A percentile compares a stretch with the other conserved stretches of the same genome.
These are phyloP conservation scores for Macrophya annulata DNA, from an alignment of 2,888 invertebrate species.

Conservation along the genomic window DNA sequence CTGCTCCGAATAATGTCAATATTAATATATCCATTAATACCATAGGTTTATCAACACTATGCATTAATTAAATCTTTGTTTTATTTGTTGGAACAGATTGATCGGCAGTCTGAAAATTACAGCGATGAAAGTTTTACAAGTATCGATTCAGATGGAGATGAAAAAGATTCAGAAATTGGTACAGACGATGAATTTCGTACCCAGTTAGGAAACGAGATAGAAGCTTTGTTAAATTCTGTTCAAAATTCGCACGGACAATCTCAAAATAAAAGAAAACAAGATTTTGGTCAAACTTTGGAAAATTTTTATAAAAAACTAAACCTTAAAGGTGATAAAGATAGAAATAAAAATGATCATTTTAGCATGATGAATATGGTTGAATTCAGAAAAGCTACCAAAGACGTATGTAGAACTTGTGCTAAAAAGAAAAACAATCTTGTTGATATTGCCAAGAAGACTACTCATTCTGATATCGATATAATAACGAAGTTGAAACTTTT, in stretches of 20 bases:
- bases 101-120: background rate
- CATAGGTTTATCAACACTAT: background rate
- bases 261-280: background rate
- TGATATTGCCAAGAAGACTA: conserved; percentile 4
- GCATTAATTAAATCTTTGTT: background rate
- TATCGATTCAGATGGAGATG: conserved; percentile 5
- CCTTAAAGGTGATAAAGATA: background rate
- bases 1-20: background rate
- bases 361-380: background rate
- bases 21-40: background rate
- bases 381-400: conserved; percentile 24
- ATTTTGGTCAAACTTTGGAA: conserved; percentile 25
- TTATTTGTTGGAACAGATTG: conserved; percentile 15
- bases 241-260: conserved; percentile 12
- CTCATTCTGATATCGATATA: conserved; percentile 6
- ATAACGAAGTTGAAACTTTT: conserved; percentile 45
- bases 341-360: background rate
- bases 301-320: conserved; percentile 33
- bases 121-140: background rate
- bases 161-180: conserved; percentile 8
- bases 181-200: conserved; percentile 44
- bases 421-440: conserved; percentile 38
- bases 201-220: conserved; percentile 43
- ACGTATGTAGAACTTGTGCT: conserved; percentile 53
- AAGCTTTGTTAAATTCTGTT: conserved; percentile 37